These are phyloP conservation scores for Drosophila ohnishii DNA, from an alignment of 1,140 invertebrate genomes.

Conservation along the genomic window DNA sequence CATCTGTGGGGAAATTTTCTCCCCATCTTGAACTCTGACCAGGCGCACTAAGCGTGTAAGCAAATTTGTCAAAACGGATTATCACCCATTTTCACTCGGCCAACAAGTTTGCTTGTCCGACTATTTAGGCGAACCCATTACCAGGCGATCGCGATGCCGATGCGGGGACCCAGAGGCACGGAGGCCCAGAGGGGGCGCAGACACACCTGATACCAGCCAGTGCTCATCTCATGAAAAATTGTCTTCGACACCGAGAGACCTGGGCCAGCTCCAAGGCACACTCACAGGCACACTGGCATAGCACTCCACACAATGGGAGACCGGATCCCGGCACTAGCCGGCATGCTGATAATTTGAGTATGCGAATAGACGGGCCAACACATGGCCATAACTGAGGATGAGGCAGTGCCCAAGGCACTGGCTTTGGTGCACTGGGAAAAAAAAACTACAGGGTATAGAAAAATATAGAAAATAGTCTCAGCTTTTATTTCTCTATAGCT, in stretches of 20 bases:
- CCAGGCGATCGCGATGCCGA: conserved; percentile 38
- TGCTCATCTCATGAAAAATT: conserved; percentile 76
- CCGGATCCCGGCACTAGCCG: conserved; percentile 38
- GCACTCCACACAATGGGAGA: conserved; percentile 50
- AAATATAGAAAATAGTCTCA: background rate
- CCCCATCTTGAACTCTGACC: conserved; percentile 64
- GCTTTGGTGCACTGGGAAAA: conserved; percentile 20
- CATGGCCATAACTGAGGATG: conserved; percentile 38
- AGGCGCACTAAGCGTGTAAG: conserved; percentile 66
- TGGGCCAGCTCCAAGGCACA: conserved; percentile 31
- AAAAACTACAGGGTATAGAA: background rate
- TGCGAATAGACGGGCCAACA: conserved; percentile 66
- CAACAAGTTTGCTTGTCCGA: conserved; percentile 58
- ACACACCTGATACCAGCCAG: conserved; percentile 64
- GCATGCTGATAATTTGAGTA: conserved; percentile 80
- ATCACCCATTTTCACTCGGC: conserved; percentile 77
- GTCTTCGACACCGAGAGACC: conserved; percentile 74
- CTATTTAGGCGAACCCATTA: conserved; percentile 80
- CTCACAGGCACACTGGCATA: conserved; percentile 32
- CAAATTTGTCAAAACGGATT: conserved; percentile 82
- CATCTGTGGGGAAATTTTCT: conserved; percentile 55
- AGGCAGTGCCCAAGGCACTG: conserved; percentile 27
- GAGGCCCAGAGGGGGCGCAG: conserved; percentile 10
- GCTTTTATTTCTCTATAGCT: background rate
- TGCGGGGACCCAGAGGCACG: conserved; percentile 2